These are phyloP conservation scores for Caenorhabditis inopinata DNA, from an alignment of 1,140 invertebrate genomes.

Conservation along the genomic window DNA sequence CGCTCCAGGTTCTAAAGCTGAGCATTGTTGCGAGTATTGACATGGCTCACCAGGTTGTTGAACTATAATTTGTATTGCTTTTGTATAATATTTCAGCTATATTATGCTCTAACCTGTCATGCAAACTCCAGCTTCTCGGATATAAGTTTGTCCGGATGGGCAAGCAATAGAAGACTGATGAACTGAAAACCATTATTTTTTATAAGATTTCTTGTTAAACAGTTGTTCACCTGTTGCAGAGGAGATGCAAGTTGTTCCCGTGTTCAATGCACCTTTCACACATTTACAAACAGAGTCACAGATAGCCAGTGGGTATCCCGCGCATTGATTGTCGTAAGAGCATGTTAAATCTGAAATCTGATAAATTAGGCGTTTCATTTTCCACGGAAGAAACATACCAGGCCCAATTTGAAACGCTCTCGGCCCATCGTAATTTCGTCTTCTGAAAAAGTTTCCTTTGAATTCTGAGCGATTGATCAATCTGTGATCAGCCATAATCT, in stretches of 20 bases:
- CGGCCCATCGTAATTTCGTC: not conserved
- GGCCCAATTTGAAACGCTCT: not conserved
- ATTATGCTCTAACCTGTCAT: slow-evolving; percentile 59
- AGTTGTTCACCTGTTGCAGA: slow-evolving; percentile 21
- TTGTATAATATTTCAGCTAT: not conserved
- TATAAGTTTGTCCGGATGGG: slow-evolving; percentile 59
- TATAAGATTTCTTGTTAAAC: not conserved
- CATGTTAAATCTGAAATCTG: slow-evolving; percentile 49
- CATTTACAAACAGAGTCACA: slow-evolving; percentile 65
- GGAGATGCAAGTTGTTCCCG: slow-evolving; percentile 62
- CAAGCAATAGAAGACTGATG: slow-evolving; percentile 50
- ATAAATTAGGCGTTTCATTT: too few relatives aligned
- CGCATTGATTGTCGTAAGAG: slow-evolving; percentile 54
- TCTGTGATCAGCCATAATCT: slow-evolving; percentile 1
- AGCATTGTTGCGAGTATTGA: slow-evolving; percentile 65
- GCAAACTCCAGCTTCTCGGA: slow-evolving; percentile 60
- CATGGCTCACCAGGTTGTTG: slow-evolving; percentile 60
- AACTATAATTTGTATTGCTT: slow-evolving; percentile 29
- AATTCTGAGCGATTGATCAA: not conserved
- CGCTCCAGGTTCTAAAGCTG: slow-evolving; percentile 57
- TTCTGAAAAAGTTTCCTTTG: not conserved
- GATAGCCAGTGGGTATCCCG: slow-evolving; percentile 62
- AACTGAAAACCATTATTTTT: slow-evolving; percentile 14
- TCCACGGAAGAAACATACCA: too few relatives aligned
- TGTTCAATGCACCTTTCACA: slow-evolving; percentile 61